Evolutionary conservation across 2,888 invertebrate genomes (phyloP).

Genomic region (Cheilosia impressa): DNA sequence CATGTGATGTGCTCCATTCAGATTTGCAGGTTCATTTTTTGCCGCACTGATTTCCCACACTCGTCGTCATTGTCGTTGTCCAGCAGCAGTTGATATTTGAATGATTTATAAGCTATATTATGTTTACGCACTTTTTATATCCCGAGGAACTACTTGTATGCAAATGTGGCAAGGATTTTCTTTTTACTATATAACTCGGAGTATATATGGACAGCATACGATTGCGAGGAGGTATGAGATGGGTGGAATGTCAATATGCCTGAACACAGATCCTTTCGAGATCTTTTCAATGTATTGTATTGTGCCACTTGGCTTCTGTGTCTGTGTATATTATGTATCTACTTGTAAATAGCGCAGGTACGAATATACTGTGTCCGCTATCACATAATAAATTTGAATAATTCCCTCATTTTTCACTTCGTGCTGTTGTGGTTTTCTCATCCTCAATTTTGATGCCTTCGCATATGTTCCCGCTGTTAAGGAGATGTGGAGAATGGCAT

Average conservation of each 20-base stretch:
- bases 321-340: background rate
- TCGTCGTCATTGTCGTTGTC: slow-evolving; percentile 31
- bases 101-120: slow-evolving; percentile 57
- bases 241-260: slow-evolving; percentile 17
- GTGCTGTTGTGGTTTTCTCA: slow-evolving; percentile 15
- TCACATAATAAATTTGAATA: slow-evolving; percentile 69
- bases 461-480: slow-evolving; percentile 42
- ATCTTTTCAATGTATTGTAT: slow-evolving; percentile 31
- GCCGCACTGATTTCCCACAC: slow-evolving; percentile 5
- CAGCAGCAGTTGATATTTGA: slow-evolving; percentile 54
- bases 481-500: slow-evolving; percentile 3
- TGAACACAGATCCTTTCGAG: slow-evolving; percentile 37
- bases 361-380: slow-evolving; percentile 21
- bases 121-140: slow-evolving; percentile 47
- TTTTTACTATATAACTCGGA: background rate
- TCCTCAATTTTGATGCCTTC: background rate
- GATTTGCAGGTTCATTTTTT: slow-evolving; percentile 34
- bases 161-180: slow-evolving; percentile 7
- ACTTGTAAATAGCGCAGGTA: background rate
- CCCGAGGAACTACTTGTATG: slow-evolving; percentile 30
- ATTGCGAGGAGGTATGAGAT: background rate
- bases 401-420: slow-evolving; percentile 57
- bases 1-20: slow-evolving; percentile 16
- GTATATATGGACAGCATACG: background rate
- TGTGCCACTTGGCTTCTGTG: slow-evolving; percentile 14